Conservation (phyloP, 2,888 invertebrate species). For the Drosophila sordidula region DNA sequence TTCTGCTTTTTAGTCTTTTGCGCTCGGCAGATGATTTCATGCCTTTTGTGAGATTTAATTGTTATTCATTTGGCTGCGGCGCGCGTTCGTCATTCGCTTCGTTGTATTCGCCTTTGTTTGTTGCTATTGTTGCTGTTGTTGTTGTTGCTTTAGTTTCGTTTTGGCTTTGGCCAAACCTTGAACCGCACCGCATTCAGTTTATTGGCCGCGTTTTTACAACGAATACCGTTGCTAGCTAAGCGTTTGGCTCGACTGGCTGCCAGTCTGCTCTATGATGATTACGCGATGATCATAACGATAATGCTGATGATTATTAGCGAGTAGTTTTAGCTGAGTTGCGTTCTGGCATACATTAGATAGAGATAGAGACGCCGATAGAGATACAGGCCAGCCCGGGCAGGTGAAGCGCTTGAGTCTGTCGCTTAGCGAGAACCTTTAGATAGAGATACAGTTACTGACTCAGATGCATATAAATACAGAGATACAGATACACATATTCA, state of each 20-base stretch:
- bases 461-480: not conserved
- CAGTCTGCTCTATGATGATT: constrained; percentile 34
- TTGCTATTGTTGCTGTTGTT: constrained; percentile 36
- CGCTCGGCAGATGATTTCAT: constrained; percentile 76
- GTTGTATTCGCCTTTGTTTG: constrained; percentile 31
- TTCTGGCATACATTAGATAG: constrained; percentile 13
- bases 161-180: constrained; percentile 82
- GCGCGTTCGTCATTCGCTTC: constrained; percentile 57
- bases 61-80: constrained; percentile 70
- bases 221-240: constrained; percentile 78
- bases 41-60: constrained; percentile 79
- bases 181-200: constrained; percentile 82
- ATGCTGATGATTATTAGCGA: constrained; percentile 28
- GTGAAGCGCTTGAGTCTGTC: constrained; percentile 3
- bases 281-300: constrained; percentile 33
- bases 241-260: constrained; percentile 54
- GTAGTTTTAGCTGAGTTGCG: constrained; percentile 25
- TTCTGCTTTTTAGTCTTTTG: constrained; percentile 38
- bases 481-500: not conserved
- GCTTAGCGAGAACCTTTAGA: constrained; percentile 8
- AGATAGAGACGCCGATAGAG: not conserved
- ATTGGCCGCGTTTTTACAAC: constrained; percentile 83
- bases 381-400: constrained; percentile 11
- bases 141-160: constrained; percentile 78
- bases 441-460: not conserved